Base-by-base conservation (phyloP, 1,140 invertebrate genomes). In the Sycophaga agraensis region DNA sequence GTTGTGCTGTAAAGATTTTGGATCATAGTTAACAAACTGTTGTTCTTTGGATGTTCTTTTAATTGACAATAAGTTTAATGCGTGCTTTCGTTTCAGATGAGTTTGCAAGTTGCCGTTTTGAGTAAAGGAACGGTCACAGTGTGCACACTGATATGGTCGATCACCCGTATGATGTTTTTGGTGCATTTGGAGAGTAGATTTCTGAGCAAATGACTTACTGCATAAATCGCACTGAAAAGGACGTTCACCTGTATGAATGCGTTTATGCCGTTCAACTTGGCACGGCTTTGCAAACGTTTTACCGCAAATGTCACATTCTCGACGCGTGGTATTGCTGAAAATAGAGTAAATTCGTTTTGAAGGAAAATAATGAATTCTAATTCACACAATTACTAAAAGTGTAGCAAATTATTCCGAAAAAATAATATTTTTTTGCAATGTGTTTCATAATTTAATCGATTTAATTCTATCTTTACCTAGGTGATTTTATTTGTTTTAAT, bases 211-310 rank as follows among this genome's bases (percentile, higher is more conserved):
- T 2, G 78, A 82, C 70, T 88, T 89, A 2, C 73, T 69, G 69
- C 89, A 91, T 12, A 82, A 68, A 17, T 84, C 73, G 68, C 89
- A 91, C 11, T 80, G 79, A 71, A 84, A 91, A 0, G 89, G 88
- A 50, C 85, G 83, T 68, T 89, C 86, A 8, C 88, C 87, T 0
- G 87, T 89, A 63, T 90, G 88, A 19, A 84, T 86, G 19, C 85
- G 70, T 73, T 74, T 72, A 54, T 82, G 81, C 9, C 80, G 68
- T 19, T 75, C 70, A 2, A 81, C 51, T 42, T 79, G 78, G 28
- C 71, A 79, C 0, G 76, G 76, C 35, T 82, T 82, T 31, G 66
- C 65, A 26, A 82, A 82, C 1, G 64, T 66, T 58, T 80, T 80
- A 0, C 77, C 77, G 51, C 80, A 82, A n/a, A 71, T 66, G 6